Evolutionary conservation across 2,113 vertebrate genomes (phyloP).

Genomic region (Neopipo cinnamomea): DNA sequence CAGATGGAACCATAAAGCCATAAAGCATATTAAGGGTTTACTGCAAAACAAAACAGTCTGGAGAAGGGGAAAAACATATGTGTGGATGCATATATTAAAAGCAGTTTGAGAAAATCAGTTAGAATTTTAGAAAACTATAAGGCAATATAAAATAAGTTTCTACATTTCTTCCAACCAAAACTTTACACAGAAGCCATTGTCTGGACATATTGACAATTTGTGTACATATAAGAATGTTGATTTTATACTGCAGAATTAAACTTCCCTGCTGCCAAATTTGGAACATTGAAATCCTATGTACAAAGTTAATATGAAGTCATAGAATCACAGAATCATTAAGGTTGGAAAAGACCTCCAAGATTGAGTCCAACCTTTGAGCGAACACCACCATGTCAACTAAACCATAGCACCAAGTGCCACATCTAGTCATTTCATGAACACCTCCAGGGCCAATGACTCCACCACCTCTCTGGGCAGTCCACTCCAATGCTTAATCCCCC

Average conservation of each 20-base stretch:
- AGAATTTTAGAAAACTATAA: background rate
- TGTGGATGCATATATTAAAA: slow-evolving; percentile 1
- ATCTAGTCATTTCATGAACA: background rate
- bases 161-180: background rate
- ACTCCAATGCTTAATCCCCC: background rate
- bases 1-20: slow-evolving; percentile 28
- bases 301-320: background rate
- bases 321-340: background rate
- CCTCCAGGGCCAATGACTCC: too few species aligned
- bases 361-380: background rate
- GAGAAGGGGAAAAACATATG: slow-evolving; percentile 4
- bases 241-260: background rate
- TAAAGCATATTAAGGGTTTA: slow-evolving; percentile 1
- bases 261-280: background rate
- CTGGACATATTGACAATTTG: background rate
- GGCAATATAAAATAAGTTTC: background rate
- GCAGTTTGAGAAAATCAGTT: background rate
- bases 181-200: background rate
- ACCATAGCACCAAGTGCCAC: background rate
- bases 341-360: background rate
- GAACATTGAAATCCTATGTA: background rate
- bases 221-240: fast-evolving
- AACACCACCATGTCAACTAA: background rate
- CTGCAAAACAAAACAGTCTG: slow-evolving; percentile 40
- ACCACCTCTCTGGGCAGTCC: background rate